These are phyloP conservation scores for Campoletis raptor DNA, from an alignment of 2,888 invertebrate genomes.

Conservation along the genomic window DNA sequence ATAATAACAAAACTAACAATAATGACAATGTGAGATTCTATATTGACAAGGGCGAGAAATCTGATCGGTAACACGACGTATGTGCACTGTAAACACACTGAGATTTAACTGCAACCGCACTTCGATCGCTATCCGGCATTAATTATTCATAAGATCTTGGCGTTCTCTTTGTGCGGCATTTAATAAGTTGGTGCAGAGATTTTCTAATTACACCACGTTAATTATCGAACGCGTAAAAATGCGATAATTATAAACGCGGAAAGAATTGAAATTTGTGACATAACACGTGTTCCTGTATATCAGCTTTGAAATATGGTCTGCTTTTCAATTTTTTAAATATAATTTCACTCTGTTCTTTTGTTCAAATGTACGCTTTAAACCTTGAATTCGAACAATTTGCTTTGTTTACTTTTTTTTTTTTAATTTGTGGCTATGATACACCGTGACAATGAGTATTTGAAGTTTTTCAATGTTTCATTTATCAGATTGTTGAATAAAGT, in stretches of 20 bases:
- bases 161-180: slow-evolving; percentile 57
- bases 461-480: not conserved
- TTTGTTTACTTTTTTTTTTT: not conserved
- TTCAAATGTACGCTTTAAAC: not conserved
- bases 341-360: not conserved
- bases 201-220: slow-evolving; percentile 57
- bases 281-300: slow-evolving; percentile 6
- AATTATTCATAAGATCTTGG: slow-evolving; percentile 64
- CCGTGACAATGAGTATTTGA: not conserved
- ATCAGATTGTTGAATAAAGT: not conserved
- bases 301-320: not conserved
- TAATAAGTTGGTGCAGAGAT: slow-evolving; percentile 46
- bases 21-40: slow-evolving; percentile 12
- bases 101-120: slow-evolving; percentile 40
- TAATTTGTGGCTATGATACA: not conserved
- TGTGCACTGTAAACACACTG: slow-evolving; percentile 6
- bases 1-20: slow-evolving; percentile 14
- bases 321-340: not conserved
- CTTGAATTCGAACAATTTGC: not conserved
- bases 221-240: slow-evolving; percentile 59
- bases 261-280: slow-evolving; percentile 60
- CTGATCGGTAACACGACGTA: slow-evolving; percentile 19
- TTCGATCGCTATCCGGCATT: slow-evolving; percentile 64
- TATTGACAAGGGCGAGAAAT: slow-evolving; percentile 50
- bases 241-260: slow-evolving; percentile 49